Percentiles rank a stretch among this genome's conserved stretches.
Conservation (phyloP, 2,797 vertebrate genomes). For the Cyprinella venusta region DNA sequence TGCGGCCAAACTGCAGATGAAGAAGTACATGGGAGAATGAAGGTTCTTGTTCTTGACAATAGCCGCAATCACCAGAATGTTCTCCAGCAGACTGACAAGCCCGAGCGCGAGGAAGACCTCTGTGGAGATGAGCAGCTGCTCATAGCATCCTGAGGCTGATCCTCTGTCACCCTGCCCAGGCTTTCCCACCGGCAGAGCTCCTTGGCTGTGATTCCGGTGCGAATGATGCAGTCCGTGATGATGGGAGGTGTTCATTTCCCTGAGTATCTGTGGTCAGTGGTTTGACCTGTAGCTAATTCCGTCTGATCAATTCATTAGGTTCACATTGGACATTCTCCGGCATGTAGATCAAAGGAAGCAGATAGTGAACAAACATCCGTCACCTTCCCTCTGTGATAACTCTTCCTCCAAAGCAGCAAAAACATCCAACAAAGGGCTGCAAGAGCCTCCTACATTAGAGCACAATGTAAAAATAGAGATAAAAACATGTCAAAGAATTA, state of each 20-base stretch:
- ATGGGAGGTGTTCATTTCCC: conserved; percentile 55
- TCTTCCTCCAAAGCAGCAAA: conserved; percentile 25
- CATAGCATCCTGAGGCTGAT: conserved; percentile 73
- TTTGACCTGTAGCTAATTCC: not conserved
- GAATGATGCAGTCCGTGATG: conserved; percentile 55
- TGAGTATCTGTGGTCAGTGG: not conserved
- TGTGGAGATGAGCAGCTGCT: conserved; percentile 85
- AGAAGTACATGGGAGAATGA: conserved; percentile 90
- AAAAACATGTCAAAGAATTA: conserved; percentile 16
- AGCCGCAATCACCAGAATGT: conserved; percentile 83
- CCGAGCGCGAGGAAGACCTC: conserved; percentile 88
- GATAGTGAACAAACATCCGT: not conserved
- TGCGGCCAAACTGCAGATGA: conserved; percentile 88
- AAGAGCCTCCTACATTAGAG: conserved; percentile 1
- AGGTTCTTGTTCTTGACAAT: conserved; percentile 89
- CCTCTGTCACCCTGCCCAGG: conserved; percentile 35
- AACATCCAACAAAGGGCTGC: not conserved
- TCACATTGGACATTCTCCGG: not conserved
- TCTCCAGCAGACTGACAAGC: conserved; percentile 85
- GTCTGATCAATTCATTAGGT: not conserved
- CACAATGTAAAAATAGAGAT: not conserved
- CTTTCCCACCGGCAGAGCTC: conserved; percentile 32
- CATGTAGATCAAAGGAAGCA: conserved; percentile 29
- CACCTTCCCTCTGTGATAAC: not conserved
- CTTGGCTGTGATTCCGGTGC: conserved; percentile 59